These are phyloP conservation scores for Amphipoea oculea DNA, from an alignment of 2,888 invertebrate genomes.

Conservation along the genomic window DNA sequence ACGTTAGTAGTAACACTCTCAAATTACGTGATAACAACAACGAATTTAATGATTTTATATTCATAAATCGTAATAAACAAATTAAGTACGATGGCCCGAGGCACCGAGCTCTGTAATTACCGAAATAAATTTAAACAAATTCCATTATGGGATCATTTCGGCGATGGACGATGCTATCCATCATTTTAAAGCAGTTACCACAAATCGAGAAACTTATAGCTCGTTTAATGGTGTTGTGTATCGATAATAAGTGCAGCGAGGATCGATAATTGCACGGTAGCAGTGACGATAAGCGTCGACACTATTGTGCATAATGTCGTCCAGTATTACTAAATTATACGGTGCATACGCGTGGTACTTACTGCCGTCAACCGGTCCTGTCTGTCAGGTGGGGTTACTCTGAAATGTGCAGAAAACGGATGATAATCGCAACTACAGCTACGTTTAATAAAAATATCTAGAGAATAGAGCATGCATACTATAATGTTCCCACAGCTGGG, in stretches of 20 bases:
- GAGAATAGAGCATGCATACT: neutral
- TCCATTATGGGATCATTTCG: constrained; percentile 73
- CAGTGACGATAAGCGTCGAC: constrained; percentile 82
- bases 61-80: constrained; percentile 80
- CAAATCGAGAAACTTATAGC: constrained; percentile 81
- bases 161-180: constrained; percentile 79
- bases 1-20: constrained; percentile 66
- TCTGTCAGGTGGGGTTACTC: constrained; percentile 46
- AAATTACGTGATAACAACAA: constrained; percentile 76
- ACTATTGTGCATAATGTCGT: constrained; percentile 87
- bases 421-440: neutral
- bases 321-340: constrained; percentile 87
- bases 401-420: constrained; percentile 38
- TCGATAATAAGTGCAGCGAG: constrained; percentile 79
- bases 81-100: constrained; percentile 71
- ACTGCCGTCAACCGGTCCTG: constrained; percentile 71
- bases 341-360: constrained; percentile 66
- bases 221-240: constrained; percentile 76
- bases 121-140: constrained; percentile 80
- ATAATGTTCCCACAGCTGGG: no score
- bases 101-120: constrained; percentile 75
- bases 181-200: constrained; percentile 82
- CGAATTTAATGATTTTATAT: constrained; percentile 74
- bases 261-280: constrained; percentile 86
- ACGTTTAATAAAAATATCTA: neutral